Percentiles rank a stretch among this genome's conserved stretches.
Conservation (phyloP, 1,140 invertebrate species). For the Lordiphosa stackelbergi region DNA sequence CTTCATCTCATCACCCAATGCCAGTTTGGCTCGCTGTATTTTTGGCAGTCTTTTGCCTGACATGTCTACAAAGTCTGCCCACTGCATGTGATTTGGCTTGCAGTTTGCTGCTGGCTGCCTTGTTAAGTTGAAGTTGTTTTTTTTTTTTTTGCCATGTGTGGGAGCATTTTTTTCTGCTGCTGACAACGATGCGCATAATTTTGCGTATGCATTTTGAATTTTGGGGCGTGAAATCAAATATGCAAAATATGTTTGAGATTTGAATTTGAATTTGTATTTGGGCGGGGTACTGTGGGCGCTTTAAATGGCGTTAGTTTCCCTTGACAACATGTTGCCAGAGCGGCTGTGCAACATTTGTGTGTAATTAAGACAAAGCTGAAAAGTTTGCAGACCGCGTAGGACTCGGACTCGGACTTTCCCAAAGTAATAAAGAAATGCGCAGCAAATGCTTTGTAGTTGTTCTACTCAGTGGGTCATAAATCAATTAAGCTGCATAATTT, state of each 20-base stretch:
- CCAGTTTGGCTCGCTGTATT: conserved; percentile 25
- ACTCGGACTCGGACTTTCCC: conserved; percentile 18
- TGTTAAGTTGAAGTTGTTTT: conserved; percentile 13
- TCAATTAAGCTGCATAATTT: conserved; percentile 72
- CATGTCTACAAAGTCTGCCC: conserved; percentile 36
- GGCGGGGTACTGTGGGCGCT: conserved; percentile 5
- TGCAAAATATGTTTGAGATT: conserved; percentile 58
- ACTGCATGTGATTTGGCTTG: conserved; percentile 29
- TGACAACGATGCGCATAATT: conserved; percentile 62
- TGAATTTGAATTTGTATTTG: conserved; percentile 43
- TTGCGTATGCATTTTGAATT: conserved; percentile 68
- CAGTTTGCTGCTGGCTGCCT: conserved; percentile 22
- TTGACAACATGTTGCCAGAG: conserved; percentile 11
- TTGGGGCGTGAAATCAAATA: conserved; percentile 69
- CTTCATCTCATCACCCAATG: background rate
- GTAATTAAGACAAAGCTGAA: conserved; percentile 68
- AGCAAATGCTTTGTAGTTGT: conserved; percentile 26
- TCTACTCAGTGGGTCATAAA: conserved; percentile 45
- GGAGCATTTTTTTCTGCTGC: conserved; percentile 29
- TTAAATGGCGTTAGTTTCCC: conserved; percentile 6
- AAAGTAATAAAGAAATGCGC: conserved; percentile 48
- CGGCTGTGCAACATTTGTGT: conserved; percentile 1
- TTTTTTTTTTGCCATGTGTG: conserved; percentile 47
- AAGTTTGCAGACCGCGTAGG: conserved; percentile 59
- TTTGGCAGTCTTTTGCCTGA: conserved; percentile 44